Evolutionary conservation across 2,888 invertebrate species (phyloP), one percentile per base, ranked within the genome.

Genomic region (Drosophila neotestacea): DNA sequence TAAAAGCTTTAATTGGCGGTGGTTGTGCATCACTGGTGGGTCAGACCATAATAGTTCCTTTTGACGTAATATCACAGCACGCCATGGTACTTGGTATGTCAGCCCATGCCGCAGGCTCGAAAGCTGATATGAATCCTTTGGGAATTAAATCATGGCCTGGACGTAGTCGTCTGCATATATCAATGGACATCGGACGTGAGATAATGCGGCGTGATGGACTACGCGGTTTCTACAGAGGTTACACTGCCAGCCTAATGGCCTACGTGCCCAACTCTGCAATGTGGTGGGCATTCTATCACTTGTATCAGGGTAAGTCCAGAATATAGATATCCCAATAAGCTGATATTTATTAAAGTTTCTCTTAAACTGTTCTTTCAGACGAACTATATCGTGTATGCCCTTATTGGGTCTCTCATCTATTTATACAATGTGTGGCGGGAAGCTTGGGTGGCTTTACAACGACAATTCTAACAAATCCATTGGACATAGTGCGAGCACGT

Each of bases 191-290:
- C 63, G 95, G 96, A 0, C 94, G 93, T 59, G 95, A 96, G 62
- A 96, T 99, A 79, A 96, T 98, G 92, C 93, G 94, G 56, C 93
- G 95, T 67, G 97, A 98, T 92, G 98, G 99, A 0, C 91, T 97
- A 3, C 91, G 94, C 64, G 99, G 99, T 0, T 99, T 98, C 93
- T 99, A 99, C 92, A 94, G 98, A 66, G 99, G 99, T 0, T 99
- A 98, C 91, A 94, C 96, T 30, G 98, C 98, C 0, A 98, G 98
- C 32, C 93, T 99, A 10, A 96, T 96, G 80, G 96, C 98, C 0
- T 99, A 98, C 92, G 98, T 98, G 48, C 98, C 99, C 11, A 98
- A 98, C 92, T 98, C 98, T 16, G 98, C 98, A n/a, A 94, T 98
- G 48, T 99, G 99, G 98, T 99, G 99, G 99, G 96, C 95, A 22